phyloP scores from a whole-genome alignment of 2,797 vertebrate genomes.

The Cetoscarus ocellatus region DNA sequence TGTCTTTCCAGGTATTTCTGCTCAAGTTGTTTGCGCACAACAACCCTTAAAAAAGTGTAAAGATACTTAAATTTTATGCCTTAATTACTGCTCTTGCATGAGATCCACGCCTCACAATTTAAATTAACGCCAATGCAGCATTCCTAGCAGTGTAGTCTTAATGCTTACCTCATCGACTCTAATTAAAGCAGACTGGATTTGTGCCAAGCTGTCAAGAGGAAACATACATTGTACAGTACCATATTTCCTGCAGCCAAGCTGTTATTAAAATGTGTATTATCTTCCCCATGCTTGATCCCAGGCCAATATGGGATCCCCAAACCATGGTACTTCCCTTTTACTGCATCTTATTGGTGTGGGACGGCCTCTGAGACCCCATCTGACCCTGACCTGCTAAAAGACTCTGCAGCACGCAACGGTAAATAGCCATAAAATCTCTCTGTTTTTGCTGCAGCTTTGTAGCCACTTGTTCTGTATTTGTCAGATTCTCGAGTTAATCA shows the following conservation, averaged over 20 bases:
- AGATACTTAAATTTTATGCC: not conserved
- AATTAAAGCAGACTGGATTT: constrained; percentile 52
- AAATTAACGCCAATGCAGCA: constrained; percentile 18
- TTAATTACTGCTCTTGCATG: not conserved
- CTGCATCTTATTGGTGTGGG: constrained; percentile 92
- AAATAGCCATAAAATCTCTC: constrained; percentile 35
- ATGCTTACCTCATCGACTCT: constrained; percentile 39
- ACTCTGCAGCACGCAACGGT: constrained; percentile 75
- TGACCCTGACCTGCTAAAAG: constrained; percentile 65
- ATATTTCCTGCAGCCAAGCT: constrained; percentile 34
- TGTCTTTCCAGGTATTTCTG: constrained; percentile 92
- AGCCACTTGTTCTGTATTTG: constrained; percentile 11
- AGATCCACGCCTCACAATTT: not conserved
- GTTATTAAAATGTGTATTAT: constrained; percentile 57
- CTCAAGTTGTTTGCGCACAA: not conserved
- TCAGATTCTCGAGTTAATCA: constrained; percentile 47
- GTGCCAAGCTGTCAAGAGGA: constrained; percentile 35
- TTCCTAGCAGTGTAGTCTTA: constrained; percentile 10
- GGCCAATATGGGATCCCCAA: constrained; percentile 96
- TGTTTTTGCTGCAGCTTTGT: not conserved
- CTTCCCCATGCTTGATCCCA: constrained; percentile 70
- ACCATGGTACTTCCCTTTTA: constrained; percentile 95
- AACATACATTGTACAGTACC: constrained; percentile 27
- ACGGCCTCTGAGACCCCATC: constrained; percentile 67
- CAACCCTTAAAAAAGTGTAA: not conserved